phyloP scores from a whole-genome alignment of 2,797 vertebrate species.

The Anguilla pacifica region DNA sequence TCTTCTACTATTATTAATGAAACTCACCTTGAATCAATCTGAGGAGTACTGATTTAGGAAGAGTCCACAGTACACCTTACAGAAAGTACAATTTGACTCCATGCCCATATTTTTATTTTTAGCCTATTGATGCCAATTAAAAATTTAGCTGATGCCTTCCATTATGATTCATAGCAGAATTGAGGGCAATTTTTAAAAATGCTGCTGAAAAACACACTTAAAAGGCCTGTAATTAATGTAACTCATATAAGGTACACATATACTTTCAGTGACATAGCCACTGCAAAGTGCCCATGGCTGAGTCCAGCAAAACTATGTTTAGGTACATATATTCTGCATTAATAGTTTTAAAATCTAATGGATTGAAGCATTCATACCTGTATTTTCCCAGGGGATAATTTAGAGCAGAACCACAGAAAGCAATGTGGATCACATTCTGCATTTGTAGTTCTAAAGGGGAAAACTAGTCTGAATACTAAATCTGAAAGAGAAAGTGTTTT shows the following conservation, averaged over 20 bases:
- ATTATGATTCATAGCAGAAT: neutral
- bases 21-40: too few species aligned
- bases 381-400: neutral
- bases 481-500: neutral
- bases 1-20: too few species aligned
- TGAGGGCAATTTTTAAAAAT: too few species aligned
- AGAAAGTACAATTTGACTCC: neutral
- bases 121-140: neutral
- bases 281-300: neutral
- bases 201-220: neutral
- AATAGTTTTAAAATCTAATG: neutral
- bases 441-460: neutral
- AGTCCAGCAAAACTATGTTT: neutral
- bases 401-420: neutral
- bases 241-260: too few species aligned
- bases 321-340: neutral
- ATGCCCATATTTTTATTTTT: neutral
- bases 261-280: neutral
- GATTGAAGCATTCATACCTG: neutral
- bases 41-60: neutral
- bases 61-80: neutral
- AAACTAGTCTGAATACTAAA: neutral
- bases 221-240: too few species aligned
- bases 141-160: neutral
- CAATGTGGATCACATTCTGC: neutral